phyloP scores from a whole-genome alignment of 2,797 vertebrate species.

The Poeciliopsis turneri region DNA sequence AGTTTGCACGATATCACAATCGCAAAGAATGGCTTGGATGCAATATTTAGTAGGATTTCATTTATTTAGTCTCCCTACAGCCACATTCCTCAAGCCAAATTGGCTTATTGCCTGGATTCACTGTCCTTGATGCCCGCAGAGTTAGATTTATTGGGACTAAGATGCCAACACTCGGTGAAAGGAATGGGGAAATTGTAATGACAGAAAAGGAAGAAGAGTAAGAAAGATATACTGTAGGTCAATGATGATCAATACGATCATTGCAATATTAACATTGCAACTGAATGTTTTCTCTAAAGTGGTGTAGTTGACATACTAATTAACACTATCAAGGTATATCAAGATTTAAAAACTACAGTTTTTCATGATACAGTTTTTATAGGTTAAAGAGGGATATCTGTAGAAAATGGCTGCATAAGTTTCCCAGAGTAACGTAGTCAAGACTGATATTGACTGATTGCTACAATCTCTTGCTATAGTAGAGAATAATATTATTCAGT shows the following conservation, averaged over 20 bases:
- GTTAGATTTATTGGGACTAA: not conserved
- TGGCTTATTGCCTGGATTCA: not conserved
- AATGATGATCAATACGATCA: not conserved
- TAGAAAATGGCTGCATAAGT: not conserved
- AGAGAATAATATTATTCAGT: conserved; percentile 37
- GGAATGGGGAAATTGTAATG: not conserved
- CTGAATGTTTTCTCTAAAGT: not conserved
- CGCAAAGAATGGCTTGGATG: not conserved
- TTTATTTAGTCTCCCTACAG: not conserved
- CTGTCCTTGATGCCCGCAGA: conserved; percentile 2
- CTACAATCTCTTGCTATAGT: conserved; percentile 36
- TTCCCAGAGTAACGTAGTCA: not conserved
- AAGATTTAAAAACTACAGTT: not conserved
- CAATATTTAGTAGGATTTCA: not conserved
- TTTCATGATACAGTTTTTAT: not conserved
- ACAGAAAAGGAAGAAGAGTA: not conserved
- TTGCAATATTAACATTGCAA: not conserved
- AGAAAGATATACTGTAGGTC: not conserved
- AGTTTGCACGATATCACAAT: not conserved
- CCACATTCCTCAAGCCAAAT: not conserved
- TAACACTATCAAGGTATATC: not conserved
- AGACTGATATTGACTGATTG: conserved; percentile 5
- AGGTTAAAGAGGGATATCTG: not conserved
- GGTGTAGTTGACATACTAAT: not conserved
- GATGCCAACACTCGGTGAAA: not conserved